phyloP scores from a whole-genome alignment of 2,888 invertebrate genomes.

The Gandaritis pyraliata region DNA sequence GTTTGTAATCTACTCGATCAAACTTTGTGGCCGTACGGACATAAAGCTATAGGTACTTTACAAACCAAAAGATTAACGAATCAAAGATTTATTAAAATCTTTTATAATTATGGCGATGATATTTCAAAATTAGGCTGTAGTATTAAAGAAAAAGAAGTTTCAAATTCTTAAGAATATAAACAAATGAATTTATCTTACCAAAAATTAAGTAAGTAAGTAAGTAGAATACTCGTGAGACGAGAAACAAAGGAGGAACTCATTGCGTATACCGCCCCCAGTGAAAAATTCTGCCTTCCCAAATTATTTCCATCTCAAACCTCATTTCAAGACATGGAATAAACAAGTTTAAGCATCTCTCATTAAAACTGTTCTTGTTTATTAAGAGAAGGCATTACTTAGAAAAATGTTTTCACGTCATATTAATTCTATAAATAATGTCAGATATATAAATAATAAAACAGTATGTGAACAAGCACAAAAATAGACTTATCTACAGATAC shows the following conservation, averaged over 20 bases:
- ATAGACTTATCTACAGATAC: no score
- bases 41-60: no score
- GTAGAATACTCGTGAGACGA: conserved; percentile 16
- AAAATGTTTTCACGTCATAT: background rate
- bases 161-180: no score
- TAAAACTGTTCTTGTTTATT: conserved; percentile 15
- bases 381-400: conserved; percentile 13
- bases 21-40: conserved; percentile 1
- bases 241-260: conserved; percentile 23
- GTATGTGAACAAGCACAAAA: no score
- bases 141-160: no score
- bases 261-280: conserved; percentile 24
- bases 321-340: conserved; percentile 26
- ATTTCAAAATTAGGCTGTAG: no score
- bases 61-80: no score
- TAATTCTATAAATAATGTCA: background rate
- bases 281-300: conserved; percentile 29
- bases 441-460: no score
- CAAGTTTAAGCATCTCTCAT: conserved; percentile 25
- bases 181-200: no score
- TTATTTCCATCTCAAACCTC: conserved; percentile 27
- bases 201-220: conserved; percentile 6
- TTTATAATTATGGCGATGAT: no score
- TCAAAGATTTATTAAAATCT: no score
- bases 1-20: conserved; percentile 1